A percentile compares a stretch with the other conserved stretches of the same genome.
Conservation (phyloP, 1,140 invertebrate species). For the Meloidogyne exigua region DNA sequence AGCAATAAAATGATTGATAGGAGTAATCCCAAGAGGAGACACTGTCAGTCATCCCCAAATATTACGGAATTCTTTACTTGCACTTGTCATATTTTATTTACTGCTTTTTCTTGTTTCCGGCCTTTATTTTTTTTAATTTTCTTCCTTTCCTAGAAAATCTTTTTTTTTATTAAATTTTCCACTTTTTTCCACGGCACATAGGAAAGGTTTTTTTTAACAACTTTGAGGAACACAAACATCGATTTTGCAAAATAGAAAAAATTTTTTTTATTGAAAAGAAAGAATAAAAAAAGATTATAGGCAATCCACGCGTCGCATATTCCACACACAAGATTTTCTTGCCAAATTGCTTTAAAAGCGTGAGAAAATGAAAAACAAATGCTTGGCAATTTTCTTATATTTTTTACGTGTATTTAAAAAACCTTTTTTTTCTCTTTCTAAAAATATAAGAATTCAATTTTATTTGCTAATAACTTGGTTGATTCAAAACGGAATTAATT, state of each 20-base stretch:
- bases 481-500: background rate
- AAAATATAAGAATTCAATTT: background rate
- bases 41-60: background rate
- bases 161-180: background rate
- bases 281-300: background rate
- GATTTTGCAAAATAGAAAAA: background rate
- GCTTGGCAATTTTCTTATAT: background rate
- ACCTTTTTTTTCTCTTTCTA: background rate
- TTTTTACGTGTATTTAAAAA: background rate
- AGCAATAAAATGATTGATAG: background rate
- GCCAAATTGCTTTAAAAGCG: background rate
- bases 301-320: background rate
- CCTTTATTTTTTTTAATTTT: background rate
- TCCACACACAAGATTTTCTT: background rate
- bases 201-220: background rate
- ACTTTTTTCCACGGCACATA: background rate
- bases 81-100: background rate
- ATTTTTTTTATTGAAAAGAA: background rate
- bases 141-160: background rate
- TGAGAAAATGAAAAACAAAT: constrained; percentile 5
- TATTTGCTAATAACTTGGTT: background rate
- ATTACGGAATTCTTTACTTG: background rate
- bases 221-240: background rate
- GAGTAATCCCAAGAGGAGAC: too few relatives aligned
- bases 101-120: background rate